Percentiles rank a stretch among this genome's conserved stretches.
These are phyloP conservation scores for Heliornis fulica DNA, from an alignment of 2,113 vertebrate species.

Conservation along the genomic window DNA sequence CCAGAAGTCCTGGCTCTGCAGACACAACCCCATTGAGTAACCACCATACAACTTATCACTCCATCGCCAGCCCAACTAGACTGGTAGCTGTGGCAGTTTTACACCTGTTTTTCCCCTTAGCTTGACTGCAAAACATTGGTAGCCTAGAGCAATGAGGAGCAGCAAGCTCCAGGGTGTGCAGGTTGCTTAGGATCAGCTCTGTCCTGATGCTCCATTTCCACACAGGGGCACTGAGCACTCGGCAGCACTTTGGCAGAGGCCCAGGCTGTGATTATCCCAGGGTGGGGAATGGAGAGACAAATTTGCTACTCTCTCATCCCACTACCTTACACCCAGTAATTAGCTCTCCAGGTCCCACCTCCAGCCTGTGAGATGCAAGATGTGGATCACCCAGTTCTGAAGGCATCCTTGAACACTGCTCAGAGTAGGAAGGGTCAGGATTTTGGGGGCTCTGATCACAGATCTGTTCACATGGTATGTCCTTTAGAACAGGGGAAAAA, in stretches of 20 bases:
- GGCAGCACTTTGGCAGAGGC: not conserved
- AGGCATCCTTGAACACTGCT: fast-evolving
- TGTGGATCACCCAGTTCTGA: not conserved
- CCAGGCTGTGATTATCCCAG: not conserved
- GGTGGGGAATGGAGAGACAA: not conserved
- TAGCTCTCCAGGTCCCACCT: not conserved
- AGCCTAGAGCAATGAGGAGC: not conserved
- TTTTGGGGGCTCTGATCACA: too few species aligned
- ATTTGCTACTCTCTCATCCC: not conserved
- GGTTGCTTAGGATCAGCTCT: not conserved
- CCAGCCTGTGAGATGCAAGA: not conserved
- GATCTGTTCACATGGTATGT: not conserved
- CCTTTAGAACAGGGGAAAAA: not conserved
- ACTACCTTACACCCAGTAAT: conserved; percentile 4
- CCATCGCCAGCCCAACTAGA: not conserved
- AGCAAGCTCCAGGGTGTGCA: not conserved
- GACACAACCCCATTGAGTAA: conserved; percentile 23
- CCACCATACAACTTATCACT: not conserved
- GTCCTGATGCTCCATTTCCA: fast-evolving
- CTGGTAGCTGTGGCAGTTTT: not conserved
- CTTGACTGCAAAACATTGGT: not conserved
- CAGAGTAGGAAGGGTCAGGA: not conserved
- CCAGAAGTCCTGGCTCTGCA: not conserved
- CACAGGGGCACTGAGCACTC: fast-evolving
- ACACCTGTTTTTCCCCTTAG: not conserved